Percentiles rank a stretch among this genome's conserved stretches.
Evolutionary conservation across 1,140 invertebrate genomes (phyloP).

Genomic region (Formica selysi): DNA sequence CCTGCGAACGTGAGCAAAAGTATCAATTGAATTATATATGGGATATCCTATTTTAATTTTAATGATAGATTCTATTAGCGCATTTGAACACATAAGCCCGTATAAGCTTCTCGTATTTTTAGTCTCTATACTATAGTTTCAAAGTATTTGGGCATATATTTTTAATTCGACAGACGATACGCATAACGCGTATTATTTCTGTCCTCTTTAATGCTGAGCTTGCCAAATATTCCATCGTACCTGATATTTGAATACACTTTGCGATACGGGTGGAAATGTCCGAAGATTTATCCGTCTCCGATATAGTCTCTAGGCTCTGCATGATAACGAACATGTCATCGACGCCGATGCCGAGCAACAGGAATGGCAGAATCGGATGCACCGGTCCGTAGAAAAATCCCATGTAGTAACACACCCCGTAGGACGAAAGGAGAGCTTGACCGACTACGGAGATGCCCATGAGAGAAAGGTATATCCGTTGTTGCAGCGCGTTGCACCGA

Average conservation of each 20-base stretch:
- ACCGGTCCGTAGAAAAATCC: conserved; percentile 87
- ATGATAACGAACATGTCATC: conserved; percentile 88
- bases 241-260: conserved; percentile 87
- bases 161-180: not conserved
- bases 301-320: conserved; percentile 83
- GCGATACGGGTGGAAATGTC: conserved; percentile 83
- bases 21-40: not conserved
- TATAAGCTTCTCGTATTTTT: conserved; percentile 1
- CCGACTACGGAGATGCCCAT: conserved; percentile 87
- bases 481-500: conserved; percentile 87
- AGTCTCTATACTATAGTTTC: not conserved
- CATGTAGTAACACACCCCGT: conserved; percentile 87
- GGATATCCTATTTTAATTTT: not conserved
- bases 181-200: not conserved
- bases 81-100: too few species aligned
- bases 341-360: conserved; percentile 87
- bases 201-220: not conserved
- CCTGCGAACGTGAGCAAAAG: conserved; percentile 49
- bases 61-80: not conserved
- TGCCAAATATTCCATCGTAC: conserved; percentile 71
- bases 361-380: conserved; percentile 88
- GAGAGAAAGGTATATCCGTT: conserved; percentile 86
- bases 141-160: not conserved
- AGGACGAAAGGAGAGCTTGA: conserved; percentile 86
- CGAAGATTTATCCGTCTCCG: conserved; percentile 78